Conservation (phyloP, 23 tunicate species). For the Styela clava region DNA sequence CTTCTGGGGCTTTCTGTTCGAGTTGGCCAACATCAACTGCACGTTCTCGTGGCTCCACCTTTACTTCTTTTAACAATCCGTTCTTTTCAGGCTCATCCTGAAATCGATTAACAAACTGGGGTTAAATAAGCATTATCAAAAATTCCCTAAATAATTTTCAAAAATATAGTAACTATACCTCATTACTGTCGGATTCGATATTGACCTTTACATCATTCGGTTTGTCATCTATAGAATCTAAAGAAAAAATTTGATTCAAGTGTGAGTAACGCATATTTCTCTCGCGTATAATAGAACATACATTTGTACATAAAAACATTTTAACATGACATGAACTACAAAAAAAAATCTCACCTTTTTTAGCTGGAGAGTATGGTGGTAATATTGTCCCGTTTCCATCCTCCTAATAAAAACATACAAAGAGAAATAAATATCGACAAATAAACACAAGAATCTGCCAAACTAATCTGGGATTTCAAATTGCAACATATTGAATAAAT, state of each 20-base stretch:
- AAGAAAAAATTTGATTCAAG: no score
- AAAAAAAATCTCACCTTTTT: not conserved
- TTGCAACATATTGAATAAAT: no score
- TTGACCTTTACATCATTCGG: not conserved
- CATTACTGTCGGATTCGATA: not conserved
- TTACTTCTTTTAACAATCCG: not conserved
- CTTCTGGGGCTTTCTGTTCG: not conserved
- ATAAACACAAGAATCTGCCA: not conserved
- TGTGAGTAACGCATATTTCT: no score
- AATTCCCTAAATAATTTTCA: no score
- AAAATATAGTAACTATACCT: slow-evolving; percentile 8
- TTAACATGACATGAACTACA: no score
- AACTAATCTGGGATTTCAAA: no score
- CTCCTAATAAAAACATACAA: not conserved
- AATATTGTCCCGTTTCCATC: not conserved
- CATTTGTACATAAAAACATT: no score
- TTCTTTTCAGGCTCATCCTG: not conserved
- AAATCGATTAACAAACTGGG: no score
- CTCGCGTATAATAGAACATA: no score
- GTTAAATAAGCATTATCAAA: no score
- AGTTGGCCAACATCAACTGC: slow-evolving; percentile 4
- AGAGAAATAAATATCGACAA: not conserved
- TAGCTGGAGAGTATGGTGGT: not conserved
- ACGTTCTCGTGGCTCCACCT: not conserved
- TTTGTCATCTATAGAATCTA: not conserved